These are phyloP conservation scores for Rhinella marina DNA, from an alignment of 2,797 vertebrate species.

Conservation along the genomic window DNA sequence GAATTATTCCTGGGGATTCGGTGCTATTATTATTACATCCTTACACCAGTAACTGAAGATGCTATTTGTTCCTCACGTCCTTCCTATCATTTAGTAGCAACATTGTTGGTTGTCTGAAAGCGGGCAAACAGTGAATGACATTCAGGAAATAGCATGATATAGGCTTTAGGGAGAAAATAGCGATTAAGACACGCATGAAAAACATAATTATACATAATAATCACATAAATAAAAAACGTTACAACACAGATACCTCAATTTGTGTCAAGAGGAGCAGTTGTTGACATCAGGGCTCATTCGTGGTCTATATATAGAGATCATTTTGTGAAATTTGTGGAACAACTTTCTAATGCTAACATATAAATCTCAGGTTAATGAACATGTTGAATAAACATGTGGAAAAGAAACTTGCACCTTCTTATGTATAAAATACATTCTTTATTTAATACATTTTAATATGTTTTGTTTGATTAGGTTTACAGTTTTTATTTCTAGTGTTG, in stretches of 20 bases:
- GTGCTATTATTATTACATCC: neutral
- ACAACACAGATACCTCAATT: slow-evolving; percentile 26
- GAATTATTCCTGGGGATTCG: neutral
- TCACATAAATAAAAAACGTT: neutral
- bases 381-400: slow-evolving; percentile 4
- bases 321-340: neutral
- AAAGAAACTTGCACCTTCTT: slow-evolving; percentile 26
- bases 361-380: slow-evolving; percentile 23
- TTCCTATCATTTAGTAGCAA: neutral
- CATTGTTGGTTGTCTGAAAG: neutral
- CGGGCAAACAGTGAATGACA: neutral
- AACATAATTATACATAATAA: neutral
- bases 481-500: neutral
- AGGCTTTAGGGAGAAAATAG: neutral
- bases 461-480: slow-evolving; percentile 23
- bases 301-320: neutral
- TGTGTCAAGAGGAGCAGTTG: neutral
- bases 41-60: neutral
- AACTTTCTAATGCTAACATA: neutral
- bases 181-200: neutral
- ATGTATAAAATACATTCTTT: slow-evolving; percentile 9
- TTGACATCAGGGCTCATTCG: neutral
- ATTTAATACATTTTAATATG: slow-evolving; percentile 42
- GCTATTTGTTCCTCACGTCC: neutral
- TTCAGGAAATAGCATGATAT: neutral